Percentiles rank a stretch among this genome's conserved stretches.
These are phyloP conservation scores for Hycleus cichorii DNA, from an alignment of 1,140 invertebrate genomes.

Conservation along the genomic window DNA sequence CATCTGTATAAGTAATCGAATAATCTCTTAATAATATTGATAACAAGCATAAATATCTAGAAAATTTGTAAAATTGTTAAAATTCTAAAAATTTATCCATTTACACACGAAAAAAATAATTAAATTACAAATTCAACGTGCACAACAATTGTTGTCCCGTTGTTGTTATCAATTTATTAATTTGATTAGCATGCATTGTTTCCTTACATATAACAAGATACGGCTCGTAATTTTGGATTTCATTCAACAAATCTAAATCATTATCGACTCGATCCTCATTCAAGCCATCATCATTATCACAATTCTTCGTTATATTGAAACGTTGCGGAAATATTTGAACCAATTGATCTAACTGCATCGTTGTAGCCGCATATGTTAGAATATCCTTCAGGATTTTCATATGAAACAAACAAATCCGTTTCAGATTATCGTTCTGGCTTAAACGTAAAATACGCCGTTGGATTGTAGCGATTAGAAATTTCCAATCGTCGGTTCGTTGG, in stretches of 20 bases:
- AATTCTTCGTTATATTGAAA: conserved; percentile 31
- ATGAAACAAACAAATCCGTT: conserved; percentile 42
- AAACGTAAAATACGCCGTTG: conserved; percentile 42
- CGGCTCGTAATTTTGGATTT: conserved; percentile 40
- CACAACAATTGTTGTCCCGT: conserved; percentile 52
- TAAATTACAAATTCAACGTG: conserved; percentile 45
- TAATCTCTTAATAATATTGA: too few relatives aligned
- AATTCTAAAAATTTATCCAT: neutral
- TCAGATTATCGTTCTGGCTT: conserved; percentile 35
- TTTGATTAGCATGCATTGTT: conserved; percentile 52
- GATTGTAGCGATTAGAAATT: conserved; percentile 44
- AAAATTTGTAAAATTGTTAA: too few relatives aligned
- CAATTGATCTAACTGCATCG: conserved; percentile 45
- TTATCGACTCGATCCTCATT: conserved; percentile 3
- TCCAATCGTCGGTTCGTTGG: conserved; percentile 47
- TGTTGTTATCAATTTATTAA: conserved; percentile 52
- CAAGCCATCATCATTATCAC: neutral
- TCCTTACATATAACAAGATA: conserved; percentile 49
- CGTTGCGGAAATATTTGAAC: conserved; percentile 44
- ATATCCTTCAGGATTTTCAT: conserved; percentile 47
- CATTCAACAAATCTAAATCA: conserved; percentile 32
- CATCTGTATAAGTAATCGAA: too few relatives aligned
- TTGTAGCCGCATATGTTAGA: conserved; percentile 43
- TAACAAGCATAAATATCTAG: too few relatives aligned
- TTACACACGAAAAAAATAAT: neutral